These are phyloP conservation scores for Drosophila triauraria DNA, from an alignment of 1,140 invertebrate genomes.

Conservation along the genomic window DNA sequence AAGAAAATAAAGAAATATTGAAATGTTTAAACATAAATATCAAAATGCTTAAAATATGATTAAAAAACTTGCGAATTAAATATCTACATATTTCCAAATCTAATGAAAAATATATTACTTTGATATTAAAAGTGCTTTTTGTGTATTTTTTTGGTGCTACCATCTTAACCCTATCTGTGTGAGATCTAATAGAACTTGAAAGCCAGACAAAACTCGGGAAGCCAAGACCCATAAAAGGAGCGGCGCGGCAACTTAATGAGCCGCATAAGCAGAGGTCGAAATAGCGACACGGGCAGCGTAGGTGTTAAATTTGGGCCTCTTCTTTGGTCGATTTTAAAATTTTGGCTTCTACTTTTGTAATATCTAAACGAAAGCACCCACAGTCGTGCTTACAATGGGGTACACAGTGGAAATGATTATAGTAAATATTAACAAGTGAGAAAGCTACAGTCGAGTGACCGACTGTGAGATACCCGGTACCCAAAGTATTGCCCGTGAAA, in stretches of 20 bases:
- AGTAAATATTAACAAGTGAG: background rate
- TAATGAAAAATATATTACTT: background rate
- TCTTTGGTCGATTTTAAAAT: constrained; percentile 13
- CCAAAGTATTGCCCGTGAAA: too few species aligned
- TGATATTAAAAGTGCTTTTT: background rate
- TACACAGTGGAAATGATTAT: background rate
- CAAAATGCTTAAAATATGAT: background rate
- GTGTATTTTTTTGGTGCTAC: background rate
- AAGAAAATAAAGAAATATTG: background rate
- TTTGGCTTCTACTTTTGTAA: constrained; percentile 18
- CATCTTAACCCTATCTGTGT: constrained; percentile 1
- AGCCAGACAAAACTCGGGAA: constrained; percentile 7
- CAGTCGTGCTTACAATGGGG: constrained; percentile 9
- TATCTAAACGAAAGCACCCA: constrained; percentile 65
- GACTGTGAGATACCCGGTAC: too few species aligned
- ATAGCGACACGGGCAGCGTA: constrained; percentile 20
- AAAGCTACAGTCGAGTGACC: too few species aligned
- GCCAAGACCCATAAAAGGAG: constrained; percentile 54
- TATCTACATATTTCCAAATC: too few species aligned
- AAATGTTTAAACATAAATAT: too few species aligned
- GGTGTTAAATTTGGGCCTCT: constrained; percentile 53
- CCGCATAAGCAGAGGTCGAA: constrained; percentile 43
- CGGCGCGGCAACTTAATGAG: constrained; percentile 62
- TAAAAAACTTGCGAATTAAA: too few species aligned
- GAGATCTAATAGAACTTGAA: background rate